phyloP scores from a whole-genome alignment of 2,797 vertebrate species.

The Trachurus trachurus region DNA sequence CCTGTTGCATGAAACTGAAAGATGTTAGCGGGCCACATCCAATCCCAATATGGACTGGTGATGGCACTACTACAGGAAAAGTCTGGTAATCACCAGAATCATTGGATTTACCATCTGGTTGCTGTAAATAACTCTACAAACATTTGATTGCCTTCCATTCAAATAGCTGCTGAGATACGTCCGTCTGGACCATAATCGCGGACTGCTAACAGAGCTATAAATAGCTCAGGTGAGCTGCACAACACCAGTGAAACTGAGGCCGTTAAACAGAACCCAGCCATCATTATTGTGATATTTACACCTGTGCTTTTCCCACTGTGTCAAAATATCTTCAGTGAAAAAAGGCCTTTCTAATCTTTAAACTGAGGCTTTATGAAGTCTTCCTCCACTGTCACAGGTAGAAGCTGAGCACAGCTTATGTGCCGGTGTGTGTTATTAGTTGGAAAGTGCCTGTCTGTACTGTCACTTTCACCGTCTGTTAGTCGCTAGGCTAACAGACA shows the following conservation, averaged over 20 bases:
- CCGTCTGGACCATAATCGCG: neutral
- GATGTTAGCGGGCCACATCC: too few relatives aligned
- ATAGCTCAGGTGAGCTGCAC: neutral
- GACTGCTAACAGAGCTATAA: neutral
- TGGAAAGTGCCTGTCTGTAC: neutral
- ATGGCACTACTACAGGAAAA: neutral
- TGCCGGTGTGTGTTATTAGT: neutral
- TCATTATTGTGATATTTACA: neutral
- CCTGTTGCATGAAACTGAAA: too few relatives aligned
- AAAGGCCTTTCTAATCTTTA: neutral
- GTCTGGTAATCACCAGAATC: neutral
- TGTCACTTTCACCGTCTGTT: neutral
- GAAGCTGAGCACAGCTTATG: neutral
- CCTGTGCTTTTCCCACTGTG: neutral
- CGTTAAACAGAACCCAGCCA: neutral
- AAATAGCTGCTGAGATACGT: neutral
- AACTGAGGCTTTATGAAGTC: neutral
- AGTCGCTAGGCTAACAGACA: neutral
- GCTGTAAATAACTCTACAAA: neutral
- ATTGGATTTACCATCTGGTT: neutral
- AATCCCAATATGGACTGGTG: neutral
- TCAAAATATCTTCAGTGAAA: neutral
- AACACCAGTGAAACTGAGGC: neutral
- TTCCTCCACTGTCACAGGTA: neutral
- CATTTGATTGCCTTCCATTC: neutral